A percentile compares a stretch with the other conserved stretches of the same genome.
These are phyloP conservation scores for Scaptomyza hsui DNA, from an alignment of 1,140 invertebrate genomes.

Conservation along the genomic window DNA sequence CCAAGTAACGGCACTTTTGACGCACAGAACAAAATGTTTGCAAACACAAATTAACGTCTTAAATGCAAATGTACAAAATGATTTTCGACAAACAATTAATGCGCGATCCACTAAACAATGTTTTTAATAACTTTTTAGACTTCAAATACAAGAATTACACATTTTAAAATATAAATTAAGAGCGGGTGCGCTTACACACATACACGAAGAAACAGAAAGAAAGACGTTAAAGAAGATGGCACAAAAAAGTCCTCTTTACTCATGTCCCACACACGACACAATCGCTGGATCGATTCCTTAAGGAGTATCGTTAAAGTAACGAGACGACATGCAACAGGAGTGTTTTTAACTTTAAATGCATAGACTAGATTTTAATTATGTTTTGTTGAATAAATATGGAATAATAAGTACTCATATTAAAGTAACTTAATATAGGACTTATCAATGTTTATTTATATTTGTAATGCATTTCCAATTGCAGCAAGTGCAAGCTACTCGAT, in stretches of 20 bases:
- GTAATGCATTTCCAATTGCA: no score
- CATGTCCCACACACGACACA: no score
- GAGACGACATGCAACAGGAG: not conserved
- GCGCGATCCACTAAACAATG: not conserved
- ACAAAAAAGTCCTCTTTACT: not conserved
- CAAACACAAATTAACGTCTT: slow-evolving; percentile 2
- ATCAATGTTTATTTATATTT: no score
- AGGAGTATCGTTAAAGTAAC: not conserved
- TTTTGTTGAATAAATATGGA: no score
- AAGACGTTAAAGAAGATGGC: not conserved
- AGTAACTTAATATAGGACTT: no score
- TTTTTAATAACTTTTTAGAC: slow-evolving; percentile 1
- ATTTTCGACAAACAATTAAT: slow-evolving; percentile 12
- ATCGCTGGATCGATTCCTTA: no score
- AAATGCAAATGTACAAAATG: not conserved
- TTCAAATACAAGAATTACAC: slow-evolving; percentile 18
- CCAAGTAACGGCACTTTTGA: not conserved
- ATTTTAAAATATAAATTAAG: slow-evolving; percentile 12
- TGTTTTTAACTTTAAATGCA: no score
- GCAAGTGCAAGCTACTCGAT: no score
- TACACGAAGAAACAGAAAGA: slow-evolving; percentile 17
- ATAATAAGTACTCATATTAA: no score
- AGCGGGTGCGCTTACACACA: slow-evolving; percentile 11
- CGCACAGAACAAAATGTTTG: not conserved
- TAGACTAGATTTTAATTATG: no score